A percentile compares a stretch with the other conserved stretches of the same genome.
Conservation (phyloP, 2,888 invertebrate genomes). For the Leptura quadrifasciata region DNA sequence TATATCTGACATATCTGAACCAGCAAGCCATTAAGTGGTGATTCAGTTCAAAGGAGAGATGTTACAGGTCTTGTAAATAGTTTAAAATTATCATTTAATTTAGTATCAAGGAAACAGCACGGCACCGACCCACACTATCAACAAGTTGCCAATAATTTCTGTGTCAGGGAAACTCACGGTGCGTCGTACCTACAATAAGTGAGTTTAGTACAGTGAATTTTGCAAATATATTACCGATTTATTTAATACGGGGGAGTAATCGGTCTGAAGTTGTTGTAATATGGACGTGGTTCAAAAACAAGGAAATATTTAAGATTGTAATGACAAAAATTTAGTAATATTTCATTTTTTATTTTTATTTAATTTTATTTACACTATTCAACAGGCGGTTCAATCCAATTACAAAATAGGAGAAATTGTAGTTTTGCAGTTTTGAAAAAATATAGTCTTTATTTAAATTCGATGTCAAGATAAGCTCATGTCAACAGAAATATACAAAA, state of each 20-base stretch:
- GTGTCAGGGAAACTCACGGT: background rate
- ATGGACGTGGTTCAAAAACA: no score
- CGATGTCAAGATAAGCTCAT: no score
- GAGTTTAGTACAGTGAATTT: background rate
- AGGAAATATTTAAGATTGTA: no score
- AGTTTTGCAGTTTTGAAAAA: no score
- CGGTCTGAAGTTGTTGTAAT: background rate
- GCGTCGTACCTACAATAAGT: background rate
- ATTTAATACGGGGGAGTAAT: background rate
- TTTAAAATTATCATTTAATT: slow-evolving; percentile 20
- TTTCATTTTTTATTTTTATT: no score
- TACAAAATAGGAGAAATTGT: no score
- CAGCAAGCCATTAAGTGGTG: slow-evolving; percentile 8
- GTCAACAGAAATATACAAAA: no score
- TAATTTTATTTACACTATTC: no score
- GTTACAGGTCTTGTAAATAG: slow-evolving; percentile 17
- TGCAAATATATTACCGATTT: background rate
- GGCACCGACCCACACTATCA: background rate
- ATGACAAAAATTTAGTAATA: no score
- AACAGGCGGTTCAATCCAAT: no score
- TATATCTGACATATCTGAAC: background rate
- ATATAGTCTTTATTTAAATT: no score
- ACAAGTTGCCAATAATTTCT: slow-evolving; percentile 14
- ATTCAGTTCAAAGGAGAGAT: slow-evolving; percentile 9
- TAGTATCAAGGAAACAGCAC: slow-evolving; percentile 6